Percentiles rank a stretch among this genome's conserved stretches.
Conservation (phyloP, 2,888 invertebrate genomes). For the Metallyticus violacea region DNA sequence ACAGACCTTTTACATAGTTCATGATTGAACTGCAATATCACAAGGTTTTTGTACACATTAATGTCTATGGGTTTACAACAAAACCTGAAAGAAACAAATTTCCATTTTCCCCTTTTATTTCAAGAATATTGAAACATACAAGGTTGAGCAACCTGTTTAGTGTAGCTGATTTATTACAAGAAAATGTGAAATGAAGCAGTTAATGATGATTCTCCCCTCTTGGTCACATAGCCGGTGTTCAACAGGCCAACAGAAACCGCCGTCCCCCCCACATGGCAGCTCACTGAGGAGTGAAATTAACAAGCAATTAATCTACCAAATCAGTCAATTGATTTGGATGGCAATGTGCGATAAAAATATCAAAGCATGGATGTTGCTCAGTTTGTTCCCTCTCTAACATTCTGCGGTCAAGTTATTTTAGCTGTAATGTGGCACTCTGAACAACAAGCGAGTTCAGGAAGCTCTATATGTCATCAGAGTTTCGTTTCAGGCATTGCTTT, state of each 20-base stretch:
- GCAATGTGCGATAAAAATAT: not conserved
- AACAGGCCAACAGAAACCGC: not conserved
- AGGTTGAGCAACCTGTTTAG: not conserved
- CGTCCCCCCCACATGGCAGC: not conserved
- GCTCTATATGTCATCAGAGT: no score
- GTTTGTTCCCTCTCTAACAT: not conserved
- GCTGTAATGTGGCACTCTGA: not conserved
- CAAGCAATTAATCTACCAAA: slow-evolving; percentile 27
- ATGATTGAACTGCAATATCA: no score
- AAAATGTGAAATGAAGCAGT: not conserved
- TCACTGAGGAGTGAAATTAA: slow-evolving; percentile 19
- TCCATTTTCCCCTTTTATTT: no score
- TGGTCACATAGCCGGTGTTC: not conserved
- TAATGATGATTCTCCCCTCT: not conserved
- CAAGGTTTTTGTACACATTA: no score
- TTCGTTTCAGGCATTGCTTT: no score
- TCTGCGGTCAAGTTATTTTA: not conserved
- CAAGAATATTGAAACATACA: not conserved
- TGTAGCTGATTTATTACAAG: not conserved
- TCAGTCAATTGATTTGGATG: not conserved
- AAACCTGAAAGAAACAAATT: no score
- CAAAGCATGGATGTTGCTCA: not conserved
- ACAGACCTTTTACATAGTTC: no score
- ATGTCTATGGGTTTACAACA: no score
- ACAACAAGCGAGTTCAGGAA: no score